Conservation (phyloP, 2,797 vertebrate species). For the Acanthopagrus latus region DNA sequence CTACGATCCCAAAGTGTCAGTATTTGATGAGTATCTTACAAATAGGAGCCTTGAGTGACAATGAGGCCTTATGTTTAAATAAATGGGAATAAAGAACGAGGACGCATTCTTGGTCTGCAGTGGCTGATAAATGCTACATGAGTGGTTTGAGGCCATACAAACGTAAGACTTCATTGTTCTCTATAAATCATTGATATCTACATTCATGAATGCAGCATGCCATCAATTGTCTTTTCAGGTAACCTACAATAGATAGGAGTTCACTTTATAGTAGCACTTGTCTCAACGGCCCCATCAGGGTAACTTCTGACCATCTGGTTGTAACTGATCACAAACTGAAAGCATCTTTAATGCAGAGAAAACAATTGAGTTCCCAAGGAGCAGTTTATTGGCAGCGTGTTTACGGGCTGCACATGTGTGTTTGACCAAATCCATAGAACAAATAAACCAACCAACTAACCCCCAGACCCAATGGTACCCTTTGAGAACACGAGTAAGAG, state of each 20-base stretch:
- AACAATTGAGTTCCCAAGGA: not conserved
- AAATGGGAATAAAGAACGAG: not conserved
- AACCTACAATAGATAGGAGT: not conserved
- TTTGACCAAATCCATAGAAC: not conserved
- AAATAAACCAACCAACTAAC: constrained; percentile 8
- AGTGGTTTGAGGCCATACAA: not conserved
- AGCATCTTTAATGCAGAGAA: not conserved
- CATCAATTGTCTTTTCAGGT: not conserved
- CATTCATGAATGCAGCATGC: not conserved
- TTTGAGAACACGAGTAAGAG: constrained; percentile 14
- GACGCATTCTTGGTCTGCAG: not conserved
- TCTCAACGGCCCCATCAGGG: too few relatives aligned
- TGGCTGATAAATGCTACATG: not conserved
- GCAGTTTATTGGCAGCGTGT: not conserved
- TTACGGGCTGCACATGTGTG: not conserved
- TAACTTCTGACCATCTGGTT: constrained; percentile 11
- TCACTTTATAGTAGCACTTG: not conserved
- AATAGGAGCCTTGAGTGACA: not conserved
- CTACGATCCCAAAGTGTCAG: too few relatives aligned
- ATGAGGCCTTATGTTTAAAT: not conserved
- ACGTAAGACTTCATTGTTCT: too few relatives aligned
- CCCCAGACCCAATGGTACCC: not conserved
- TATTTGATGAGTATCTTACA: too few relatives aligned
- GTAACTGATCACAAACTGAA: constrained; percentile 9
- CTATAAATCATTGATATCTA: not conserved